These are phyloP conservation scores for Psittacara wagleri DNA, from an alignment of 2,113 vertebrate species.

Conservation along the genomic window DNA sequence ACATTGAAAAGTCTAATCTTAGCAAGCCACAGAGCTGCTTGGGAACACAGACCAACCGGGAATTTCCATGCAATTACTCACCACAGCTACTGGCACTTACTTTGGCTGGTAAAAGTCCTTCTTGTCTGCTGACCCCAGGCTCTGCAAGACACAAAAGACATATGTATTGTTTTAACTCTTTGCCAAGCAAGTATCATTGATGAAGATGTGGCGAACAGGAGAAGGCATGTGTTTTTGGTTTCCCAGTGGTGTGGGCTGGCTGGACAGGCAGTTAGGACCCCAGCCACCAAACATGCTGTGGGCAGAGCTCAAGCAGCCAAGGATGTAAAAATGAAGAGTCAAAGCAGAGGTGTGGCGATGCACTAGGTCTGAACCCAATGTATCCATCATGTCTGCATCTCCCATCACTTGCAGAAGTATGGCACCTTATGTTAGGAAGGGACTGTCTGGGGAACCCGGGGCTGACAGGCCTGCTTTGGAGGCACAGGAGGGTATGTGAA, in stretches of 20 bases:
- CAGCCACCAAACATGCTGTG: fast-evolving
- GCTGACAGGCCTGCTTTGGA: fast-evolving
- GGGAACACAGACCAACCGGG: not conserved
- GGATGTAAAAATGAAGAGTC: not conserved
- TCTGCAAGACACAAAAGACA: conserved; percentile 74
- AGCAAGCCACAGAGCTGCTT: conserved; percentile 10
- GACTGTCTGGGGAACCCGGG: not conserved
- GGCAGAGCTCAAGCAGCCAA: not conserved
- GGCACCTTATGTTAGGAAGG: not conserved
- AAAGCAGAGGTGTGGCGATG: not conserved
- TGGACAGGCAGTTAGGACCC: not conserved
- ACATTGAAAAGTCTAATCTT: conserved; percentile 29
- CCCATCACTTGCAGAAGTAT: not conserved
- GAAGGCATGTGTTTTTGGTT: not conserved
- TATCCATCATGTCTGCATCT: not conserved
- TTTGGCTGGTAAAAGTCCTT: conserved; percentile 82
- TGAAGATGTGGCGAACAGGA: not conserved
- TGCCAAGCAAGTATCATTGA: not conserved
- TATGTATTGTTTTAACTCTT: not conserved
- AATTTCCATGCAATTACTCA: conserved; percentile 55
- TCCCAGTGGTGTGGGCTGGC: fast-evolving
- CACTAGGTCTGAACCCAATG: not conserved
- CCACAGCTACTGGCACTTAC: conserved; percentile 70
- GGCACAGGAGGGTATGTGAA: fast-evolving
- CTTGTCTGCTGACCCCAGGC: conserved; percentile 84